Evolutionary conservation across 1,140 invertebrate species (phyloP).

Genomic region (Popillia japonica): DNA sequence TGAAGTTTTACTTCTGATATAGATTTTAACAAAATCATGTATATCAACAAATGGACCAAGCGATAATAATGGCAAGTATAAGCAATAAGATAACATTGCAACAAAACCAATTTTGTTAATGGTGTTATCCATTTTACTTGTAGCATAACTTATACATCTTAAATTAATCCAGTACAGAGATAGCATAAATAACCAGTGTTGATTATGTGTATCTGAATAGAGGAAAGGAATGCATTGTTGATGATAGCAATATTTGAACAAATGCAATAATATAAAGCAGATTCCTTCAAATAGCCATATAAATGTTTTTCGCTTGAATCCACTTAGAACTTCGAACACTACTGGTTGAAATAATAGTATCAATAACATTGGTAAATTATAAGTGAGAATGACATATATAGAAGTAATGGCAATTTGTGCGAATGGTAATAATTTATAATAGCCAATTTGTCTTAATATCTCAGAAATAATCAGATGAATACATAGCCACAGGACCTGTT

Average conservation of each 20-base stretch:
- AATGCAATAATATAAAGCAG: background rate
- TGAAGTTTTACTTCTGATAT: background rate
- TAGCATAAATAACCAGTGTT: conserved; percentile 47
- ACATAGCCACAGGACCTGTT: conserved; percentile 60
- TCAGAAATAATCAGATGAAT: conserved; percentile 60
- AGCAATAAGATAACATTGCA: conserved; percentile 72
- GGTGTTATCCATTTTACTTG: conserved; percentile 45
- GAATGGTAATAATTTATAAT: conserved; percentile 46
- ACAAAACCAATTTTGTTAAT: conserved; percentile 51
- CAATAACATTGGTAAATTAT: conserved; percentile 32
- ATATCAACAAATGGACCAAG: conserved; percentile 82
- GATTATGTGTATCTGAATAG: conserved; percentile 43
- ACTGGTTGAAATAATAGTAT: conserved; percentile 52
- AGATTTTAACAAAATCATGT: conserved; percentile 66
- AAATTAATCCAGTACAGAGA: conserved; percentile 57
- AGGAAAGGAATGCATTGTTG: background rate
- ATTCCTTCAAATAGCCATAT: conserved; percentile 34
- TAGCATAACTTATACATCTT: conserved; percentile 53
- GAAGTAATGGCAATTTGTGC: conserved; percentile 43
- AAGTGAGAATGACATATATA: conserved; percentile 18
- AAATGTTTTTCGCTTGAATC: conserved; percentile 41
- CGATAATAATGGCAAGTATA: conserved; percentile 83
- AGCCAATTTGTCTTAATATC: conserved; percentile 49
- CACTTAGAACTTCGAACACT: conserved; percentile 46
- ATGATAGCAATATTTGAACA: conserved; percentile 24